Evolutionary conservation across 2,113 vertebrate genomes (phyloP).

Genomic region (Hydrolagus affinis): DNA sequence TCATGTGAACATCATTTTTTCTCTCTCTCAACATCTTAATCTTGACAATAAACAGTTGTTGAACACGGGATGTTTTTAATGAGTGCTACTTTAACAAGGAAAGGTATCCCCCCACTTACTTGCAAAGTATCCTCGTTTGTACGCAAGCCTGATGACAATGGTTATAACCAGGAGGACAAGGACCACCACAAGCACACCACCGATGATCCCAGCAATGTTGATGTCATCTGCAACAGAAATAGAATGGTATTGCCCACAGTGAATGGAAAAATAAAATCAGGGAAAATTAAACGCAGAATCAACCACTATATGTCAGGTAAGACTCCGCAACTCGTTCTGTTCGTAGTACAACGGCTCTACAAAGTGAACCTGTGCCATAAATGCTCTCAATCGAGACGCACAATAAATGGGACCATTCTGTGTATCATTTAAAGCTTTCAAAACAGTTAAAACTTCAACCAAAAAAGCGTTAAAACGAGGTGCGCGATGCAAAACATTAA

Average conservation of each 20-base stretch:
- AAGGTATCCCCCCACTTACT: slow-evolving; percentile 56
- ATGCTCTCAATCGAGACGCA: too few species aligned
- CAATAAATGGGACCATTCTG: too few species aligned
- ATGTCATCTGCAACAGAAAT: slow-evolving; percentile 68
- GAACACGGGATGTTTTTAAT: neutral
- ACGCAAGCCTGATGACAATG: slow-evolving; percentile 70
- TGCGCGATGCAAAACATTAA: neutral
- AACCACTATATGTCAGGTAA: too few species aligned
- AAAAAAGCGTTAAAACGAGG: too few species aligned
- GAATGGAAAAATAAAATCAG: too few species aligned
- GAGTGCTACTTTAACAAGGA: neutral
- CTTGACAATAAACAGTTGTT: neutral
- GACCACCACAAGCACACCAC: slow-evolving; percentile 68
- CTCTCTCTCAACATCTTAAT: neutral
- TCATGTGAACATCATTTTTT: neutral
- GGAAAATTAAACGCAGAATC: too few species aligned
- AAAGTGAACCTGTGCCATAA: too few species aligned
- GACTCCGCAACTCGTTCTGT: too few species aligned
- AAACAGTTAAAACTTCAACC: too few species aligned
- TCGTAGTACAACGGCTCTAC: too few species aligned
- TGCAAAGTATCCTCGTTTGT: slow-evolving; percentile 73
- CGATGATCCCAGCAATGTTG: slow-evolving; percentile 76
- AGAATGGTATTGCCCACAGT: neutral
- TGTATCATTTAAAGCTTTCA: too few species aligned
- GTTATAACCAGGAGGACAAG: slow-evolving; percentile 62